Evolutionary conservation across 2,888 invertebrate species (phyloP).

Genomic region (Tetanocera ferruginea): DNA sequence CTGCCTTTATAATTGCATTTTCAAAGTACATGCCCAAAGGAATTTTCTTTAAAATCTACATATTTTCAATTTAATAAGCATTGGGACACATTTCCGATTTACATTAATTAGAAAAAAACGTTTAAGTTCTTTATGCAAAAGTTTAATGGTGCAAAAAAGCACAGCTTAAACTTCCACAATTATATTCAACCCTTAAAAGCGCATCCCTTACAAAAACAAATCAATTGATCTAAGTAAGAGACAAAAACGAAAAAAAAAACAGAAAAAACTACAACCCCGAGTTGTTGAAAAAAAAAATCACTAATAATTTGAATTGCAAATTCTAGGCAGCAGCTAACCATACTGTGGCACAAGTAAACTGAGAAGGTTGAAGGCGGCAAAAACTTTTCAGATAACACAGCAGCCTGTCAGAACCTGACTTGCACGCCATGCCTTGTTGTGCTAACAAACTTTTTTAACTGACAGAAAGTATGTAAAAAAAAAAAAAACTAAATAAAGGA

Average conservation of each 20-base stretch:
- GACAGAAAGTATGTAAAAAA: background rate
- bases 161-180: background rate
- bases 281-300: background rate
- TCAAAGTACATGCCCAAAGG: too few relatives aligned
- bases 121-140: background rate
- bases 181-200: background rate
- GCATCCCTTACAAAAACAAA: too few relatives aligned
- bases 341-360: background rate
- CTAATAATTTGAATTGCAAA: conserved; percentile 26
- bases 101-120: background rate
- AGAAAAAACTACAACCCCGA: background rate
- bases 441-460: conserved; percentile 2
- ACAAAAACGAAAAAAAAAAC: background rate
- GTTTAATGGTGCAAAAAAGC: background rate
- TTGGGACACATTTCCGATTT: too few relatives aligned
- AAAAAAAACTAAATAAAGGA: background rate
- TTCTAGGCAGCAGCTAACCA: background rate
- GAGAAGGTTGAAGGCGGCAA: background rate
- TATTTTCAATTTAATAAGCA: too few relatives aligned
- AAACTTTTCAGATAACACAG: conserved; percentile 6
- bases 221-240: background rate
- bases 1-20: too few relatives aligned
- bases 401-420: background rate
- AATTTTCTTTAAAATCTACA: too few relatives aligned
- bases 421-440: background rate